Evolutionary conservation across 2,113 vertebrate species (phyloP).

Genomic region (Mormoops blainvillei): DNA sequence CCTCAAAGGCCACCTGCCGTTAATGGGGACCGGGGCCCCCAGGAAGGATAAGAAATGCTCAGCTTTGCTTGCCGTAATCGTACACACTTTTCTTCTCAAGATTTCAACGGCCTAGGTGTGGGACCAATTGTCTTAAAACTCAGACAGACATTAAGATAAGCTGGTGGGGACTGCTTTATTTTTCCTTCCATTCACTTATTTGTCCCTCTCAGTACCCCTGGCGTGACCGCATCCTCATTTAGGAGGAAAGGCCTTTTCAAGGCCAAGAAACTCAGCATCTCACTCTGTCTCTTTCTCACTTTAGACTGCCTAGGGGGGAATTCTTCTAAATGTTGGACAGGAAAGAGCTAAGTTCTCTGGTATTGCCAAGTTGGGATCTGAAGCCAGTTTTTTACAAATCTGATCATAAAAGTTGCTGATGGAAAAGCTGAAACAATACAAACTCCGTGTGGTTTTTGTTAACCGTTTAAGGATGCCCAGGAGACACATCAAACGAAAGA

Average conservation of each 20-base stretch:
- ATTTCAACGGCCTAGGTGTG: neutral
- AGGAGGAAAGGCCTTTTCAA: neutral
- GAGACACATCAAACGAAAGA: conserved; percentile 49
- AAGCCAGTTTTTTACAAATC: conserved; percentile 29
- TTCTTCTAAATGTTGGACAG: conserved; percentile 41
- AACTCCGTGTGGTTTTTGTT: conserved; percentile 26
- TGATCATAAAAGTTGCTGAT: conserved; percentile 62
- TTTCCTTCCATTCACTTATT: neutral
- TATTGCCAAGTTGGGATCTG: conserved; percentile 47
- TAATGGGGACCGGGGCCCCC: neutral
- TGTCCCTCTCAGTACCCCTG: neutral
- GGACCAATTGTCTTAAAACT: neutral
- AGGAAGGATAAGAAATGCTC: neutral
- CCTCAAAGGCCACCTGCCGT: neutral
- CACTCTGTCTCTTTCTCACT: neutral
- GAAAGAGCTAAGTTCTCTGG: conserved; percentile 32
- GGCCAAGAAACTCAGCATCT: neutral
- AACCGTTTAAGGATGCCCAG: conserved; percentile 43
- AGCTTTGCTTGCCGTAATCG: accelerated
- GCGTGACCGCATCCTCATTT: neutral
- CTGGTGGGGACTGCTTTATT: neutral
- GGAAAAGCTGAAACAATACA: conserved; percentile 53
- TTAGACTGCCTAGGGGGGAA: conserved; percentile 11
- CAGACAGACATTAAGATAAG: neutral
- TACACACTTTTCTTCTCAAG: neutral